A percentile compares a stretch with the other conserved stretches of the same genome.
Evolutionary conservation across 1,140 invertebrate genomes (phyloP).

Genomic region (Eupeodes corollae): DNA sequence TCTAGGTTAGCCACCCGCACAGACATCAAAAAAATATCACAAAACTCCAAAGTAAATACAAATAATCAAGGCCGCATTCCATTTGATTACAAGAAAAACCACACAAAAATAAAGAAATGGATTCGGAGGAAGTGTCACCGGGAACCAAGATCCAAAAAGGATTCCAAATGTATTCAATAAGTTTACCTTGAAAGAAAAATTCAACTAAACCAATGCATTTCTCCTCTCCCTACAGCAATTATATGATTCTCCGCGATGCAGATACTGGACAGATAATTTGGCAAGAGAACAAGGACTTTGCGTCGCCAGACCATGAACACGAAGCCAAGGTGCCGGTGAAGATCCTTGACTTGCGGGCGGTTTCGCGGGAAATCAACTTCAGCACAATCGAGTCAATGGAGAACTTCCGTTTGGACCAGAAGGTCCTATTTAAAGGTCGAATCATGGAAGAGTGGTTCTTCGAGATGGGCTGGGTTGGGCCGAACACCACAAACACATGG

Average conservation of each 20-base stretch:
- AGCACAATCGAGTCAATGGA: conserved; percentile 94
- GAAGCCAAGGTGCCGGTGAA: conserved; percentile 93
- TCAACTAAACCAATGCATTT: not conserved
- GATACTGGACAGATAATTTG: conserved; percentile 93
- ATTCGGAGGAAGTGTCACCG: conserved; percentile 27
- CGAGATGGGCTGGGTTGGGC: conserved; percentile 98
- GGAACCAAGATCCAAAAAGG: conserved; percentile 33
- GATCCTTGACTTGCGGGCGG: conserved; percentile 88
- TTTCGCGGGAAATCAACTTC: conserved; percentile 97
- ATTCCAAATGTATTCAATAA: conserved; percentile 21
- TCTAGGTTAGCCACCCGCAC: too few relatives aligned
- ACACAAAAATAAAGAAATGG: conserved; percentile 17
- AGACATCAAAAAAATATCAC: too few relatives aligned
- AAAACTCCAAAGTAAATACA: too few relatives aligned
- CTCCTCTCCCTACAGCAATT: conserved; percentile 52
- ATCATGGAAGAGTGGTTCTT: conserved; percentile 97
- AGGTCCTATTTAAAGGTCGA: conserved; percentile 68
- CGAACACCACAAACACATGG: conserved; percentile 99
- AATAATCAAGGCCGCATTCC: too few relatives aligned
- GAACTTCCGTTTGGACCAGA: conserved; percentile 93
- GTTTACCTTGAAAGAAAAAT: not conserved
- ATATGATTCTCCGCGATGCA: conserved; percentile 95
- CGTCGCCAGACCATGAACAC: conserved; percentile 80
- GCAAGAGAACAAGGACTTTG: conserved; percentile 96
- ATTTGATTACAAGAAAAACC: too few relatives aligned